These are phyloP conservation scores for Philypnodon macrostomus DNA, from an alignment of 2,797 vertebrate species.

Conservation along the genomic window DNA sequence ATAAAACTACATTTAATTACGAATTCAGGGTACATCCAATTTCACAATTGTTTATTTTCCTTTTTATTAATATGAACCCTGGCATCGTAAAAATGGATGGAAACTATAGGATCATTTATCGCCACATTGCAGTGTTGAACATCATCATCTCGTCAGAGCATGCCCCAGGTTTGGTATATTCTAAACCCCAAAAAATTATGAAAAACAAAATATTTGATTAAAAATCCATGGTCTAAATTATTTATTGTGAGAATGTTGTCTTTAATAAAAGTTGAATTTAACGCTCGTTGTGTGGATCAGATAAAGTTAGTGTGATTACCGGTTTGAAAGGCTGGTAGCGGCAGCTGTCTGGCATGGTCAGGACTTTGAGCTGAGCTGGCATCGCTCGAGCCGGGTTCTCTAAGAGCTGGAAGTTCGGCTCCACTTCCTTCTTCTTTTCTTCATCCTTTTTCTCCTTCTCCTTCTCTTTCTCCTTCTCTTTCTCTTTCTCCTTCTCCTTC, in stretches of 20 bases:
- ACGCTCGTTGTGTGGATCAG: background rate
- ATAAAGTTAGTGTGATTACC: slow-evolving; percentile 64
- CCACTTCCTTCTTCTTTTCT: slow-evolving; percentile 97
- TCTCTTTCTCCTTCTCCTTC: too few relatives aligned
- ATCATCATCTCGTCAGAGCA: too few relatives aligned
- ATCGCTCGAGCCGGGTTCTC: slow-evolving; percentile 96
- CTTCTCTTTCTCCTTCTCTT: slow-evolving; percentile 72
- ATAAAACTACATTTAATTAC: too few relatives aligned
- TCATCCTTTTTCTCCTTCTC: slow-evolving; percentile 91
- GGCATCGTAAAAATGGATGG: too few relatives aligned
- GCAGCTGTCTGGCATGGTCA: slow-evolving; percentile 91
- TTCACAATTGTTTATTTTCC: too few relatives aligned
- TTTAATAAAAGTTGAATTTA: background rate
- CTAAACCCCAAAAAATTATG: too few relatives aligned
- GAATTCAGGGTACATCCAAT: too few relatives aligned
- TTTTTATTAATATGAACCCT: too few relatives aligned
- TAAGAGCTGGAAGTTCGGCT: slow-evolving; percentile 93
- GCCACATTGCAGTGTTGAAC: too few relatives aligned
- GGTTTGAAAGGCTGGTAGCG: slow-evolving; percentile 98
- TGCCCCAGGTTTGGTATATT: too few relatives aligned
- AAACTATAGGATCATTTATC: too few relatives aligned
- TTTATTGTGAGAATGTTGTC: background rate
- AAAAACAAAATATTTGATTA: too few relatives aligned
- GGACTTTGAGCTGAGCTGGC: slow-evolving; percentile 97
- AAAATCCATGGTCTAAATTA: background rate